A percentile compares a stretch with the other conserved stretches of the same genome.
Evolutionary conservation across 2,113 vertebrate genomes (phyloP).

Genomic region (Rhombomys opimus): DNA sequence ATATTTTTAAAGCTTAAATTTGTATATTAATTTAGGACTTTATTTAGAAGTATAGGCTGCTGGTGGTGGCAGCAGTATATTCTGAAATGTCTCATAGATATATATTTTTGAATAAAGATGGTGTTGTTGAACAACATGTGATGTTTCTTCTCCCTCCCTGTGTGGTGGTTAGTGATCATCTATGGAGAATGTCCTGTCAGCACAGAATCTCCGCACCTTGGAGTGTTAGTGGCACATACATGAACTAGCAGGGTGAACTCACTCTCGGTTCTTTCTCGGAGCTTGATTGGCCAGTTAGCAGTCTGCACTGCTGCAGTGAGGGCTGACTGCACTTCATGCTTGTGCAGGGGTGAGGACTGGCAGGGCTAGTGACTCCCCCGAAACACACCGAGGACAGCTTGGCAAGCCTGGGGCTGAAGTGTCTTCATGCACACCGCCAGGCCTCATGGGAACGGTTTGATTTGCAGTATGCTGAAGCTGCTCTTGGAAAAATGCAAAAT

Average conservation of each 20-base stretch:
- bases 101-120: slow-evolving; percentile 93
- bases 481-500: background rate
- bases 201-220: background rate
- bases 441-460: slow-evolving; percentile 20
- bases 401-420: slow-evolving; percentile 23
- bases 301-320: slow-evolving; percentile 25
- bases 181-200: background rate
- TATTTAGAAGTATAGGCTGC: slow-evolving; percentile 89
- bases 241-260: slow-evolving; percentile 1
- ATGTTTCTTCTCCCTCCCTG: background rate
- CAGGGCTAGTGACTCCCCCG: background rate
- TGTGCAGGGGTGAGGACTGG: slow-evolving; percentile 27
- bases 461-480: background rate
- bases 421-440: background rate
- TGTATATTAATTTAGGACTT: slow-evolving; percentile 89
- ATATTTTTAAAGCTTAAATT: slow-evolving; percentile 86
- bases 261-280: slow-evolving; percentile 57
- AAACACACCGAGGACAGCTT: background rate
- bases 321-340: background rate
- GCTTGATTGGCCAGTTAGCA: slow-evolving; percentile 67
- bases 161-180: background rate
- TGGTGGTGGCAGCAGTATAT: slow-evolving; percentile 87
- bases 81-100: slow-evolving; percentile 91
- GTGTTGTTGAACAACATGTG: slow-evolving; percentile 84
- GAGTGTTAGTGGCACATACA: slow-evolving; percentile 16